Base-by-base conservation (phyloP, 2,113 vertebrate genomes). In the Eurypyga helias region DNA sequence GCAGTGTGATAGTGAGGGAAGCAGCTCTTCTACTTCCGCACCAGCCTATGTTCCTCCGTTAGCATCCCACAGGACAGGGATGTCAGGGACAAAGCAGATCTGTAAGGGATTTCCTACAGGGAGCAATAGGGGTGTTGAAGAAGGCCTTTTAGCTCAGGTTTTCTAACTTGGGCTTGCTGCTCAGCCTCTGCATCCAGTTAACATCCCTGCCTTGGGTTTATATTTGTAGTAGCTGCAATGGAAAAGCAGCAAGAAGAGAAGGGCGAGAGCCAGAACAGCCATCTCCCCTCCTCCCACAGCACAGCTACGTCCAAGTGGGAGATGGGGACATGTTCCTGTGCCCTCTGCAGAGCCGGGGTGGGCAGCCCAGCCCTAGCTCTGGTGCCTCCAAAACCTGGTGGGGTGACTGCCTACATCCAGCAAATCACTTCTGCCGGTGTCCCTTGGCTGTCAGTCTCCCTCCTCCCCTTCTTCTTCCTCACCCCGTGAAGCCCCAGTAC, bases 241-340 rank as follows among this genome's bases (percentile, higher is more conserved):
- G 38, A 70, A 84, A 54, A 82, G 36, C 15, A 13, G 17, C 10
- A n/a, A 75, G 85, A 62, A 70, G 64, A 26, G n/a, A 16, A 9
- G 16, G 5, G 9, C 34, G 52, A 54, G 57, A 85, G 78, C 21
- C 65, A 58, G 34, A 51, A 25, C 1, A 72, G 24, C 28, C 7
- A 2, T 49, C 19, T 90, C 12, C 16, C 25, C 21, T 84, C 49
- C 15, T 88, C 23, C 65, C 34, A 8, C 26, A 43, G 25, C 11
- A 7, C 21, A 60, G 11, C 64, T 64, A 7, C 1, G 29, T 57
- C 51, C 4, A 4, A 83, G 41, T 7, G 71, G 77, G 70, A 41
- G 67, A 43, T 1, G 5, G 66, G 20, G 34, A 33, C 0, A 0
- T 13, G 45, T 60, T 34, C 19, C 33, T 61, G 48, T 72, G 60